Percentiles rank a stretch among this genome's conserved stretches.
phyloP scores from a whole-genome alignment of 2,888 invertebrate species.

The Sialis lutaria region DNA sequence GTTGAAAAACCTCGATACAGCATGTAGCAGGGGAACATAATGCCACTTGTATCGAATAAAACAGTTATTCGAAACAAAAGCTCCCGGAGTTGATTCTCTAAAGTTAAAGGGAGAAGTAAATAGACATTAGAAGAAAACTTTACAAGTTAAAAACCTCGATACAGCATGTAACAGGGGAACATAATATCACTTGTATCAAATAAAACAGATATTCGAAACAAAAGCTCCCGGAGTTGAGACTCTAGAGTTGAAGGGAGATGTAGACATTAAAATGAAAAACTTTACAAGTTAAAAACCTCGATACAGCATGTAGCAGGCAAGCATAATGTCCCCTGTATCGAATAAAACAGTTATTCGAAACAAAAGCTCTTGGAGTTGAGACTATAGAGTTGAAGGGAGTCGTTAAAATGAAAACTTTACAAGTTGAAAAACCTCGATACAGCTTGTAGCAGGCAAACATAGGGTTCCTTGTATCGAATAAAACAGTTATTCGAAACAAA shows the following conservation, averaged over 20 bases:
- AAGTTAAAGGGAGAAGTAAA: background rate
- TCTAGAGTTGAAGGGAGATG: too few relatives aligned
- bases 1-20: conserved; percentile 4
- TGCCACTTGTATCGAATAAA: background rate
- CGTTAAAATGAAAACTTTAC: too few relatives aligned
- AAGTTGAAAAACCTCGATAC: conserved; percentile 3
- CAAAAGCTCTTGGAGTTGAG: too few relatives aligned
- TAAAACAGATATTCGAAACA: too few relatives aligned
- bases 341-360: background rate
- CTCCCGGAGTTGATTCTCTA: too few relatives aligned
- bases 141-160: too few relatives aligned
- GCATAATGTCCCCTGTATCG: background rate
- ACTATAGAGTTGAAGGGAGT: background rate
- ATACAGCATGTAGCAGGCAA: conserved; percentile 4
- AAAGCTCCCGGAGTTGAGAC: too few relatives aligned
- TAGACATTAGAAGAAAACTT: background rate
- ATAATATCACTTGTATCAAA: too few relatives aligned
- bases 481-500: too few relatives aligned
- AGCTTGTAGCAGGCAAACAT: conserved; percentile 2
- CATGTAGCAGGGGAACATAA: conserved; percentile 1
- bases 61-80: too few relatives aligned
- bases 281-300: background rate
- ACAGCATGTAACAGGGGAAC: too few relatives aligned
- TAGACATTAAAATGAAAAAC: too few relatives aligned
- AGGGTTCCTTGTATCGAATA: background rate